A percentile compares a stretch with the other conserved stretches of the same genome.
Evolutionary conservation across 2,113 vertebrate genomes (phyloP).

Genomic region (Ploceus nigricollis): DNA sequence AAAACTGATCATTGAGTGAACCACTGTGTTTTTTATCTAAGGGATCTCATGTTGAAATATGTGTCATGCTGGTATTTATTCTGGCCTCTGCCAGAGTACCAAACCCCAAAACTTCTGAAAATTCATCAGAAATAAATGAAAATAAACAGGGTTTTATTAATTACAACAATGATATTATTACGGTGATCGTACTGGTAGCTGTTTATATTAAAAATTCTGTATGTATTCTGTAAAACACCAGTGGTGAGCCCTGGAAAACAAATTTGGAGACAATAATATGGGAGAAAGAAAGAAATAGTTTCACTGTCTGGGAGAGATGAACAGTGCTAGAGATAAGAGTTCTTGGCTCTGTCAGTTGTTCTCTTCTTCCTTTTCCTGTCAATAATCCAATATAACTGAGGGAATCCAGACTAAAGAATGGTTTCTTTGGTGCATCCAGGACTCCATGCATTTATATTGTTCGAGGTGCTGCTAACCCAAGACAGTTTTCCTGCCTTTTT

Average conservation of each 20-base stretch:
- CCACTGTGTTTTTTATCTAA: neutral
- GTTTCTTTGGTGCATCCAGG: neutral
- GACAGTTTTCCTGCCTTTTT: neutral
- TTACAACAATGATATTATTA: neutral
- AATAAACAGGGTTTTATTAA: neutral
- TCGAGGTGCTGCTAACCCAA: neutral
- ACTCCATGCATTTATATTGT: fast-evolving
- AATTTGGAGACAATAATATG: neutral
- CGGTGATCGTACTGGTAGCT: neutral
- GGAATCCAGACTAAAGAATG: neutral
- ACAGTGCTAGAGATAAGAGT: neutral
- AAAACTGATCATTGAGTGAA: neutral
- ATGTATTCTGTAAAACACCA: neutral
- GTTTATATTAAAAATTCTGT: neutral
- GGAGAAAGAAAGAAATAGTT: neutral
- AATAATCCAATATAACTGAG: neutral
- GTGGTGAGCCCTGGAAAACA: neutral
- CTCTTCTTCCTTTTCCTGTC: neutral
- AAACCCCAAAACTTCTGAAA: neutral
- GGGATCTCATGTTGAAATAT: neutral
- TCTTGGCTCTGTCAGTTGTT: neutral
- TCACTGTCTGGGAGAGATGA: neutral
- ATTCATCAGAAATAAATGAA: neutral
- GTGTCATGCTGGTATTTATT: neutral
- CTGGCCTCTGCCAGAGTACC: neutral